Conservation (phyloP, 2,113 vertebrate species). For the Sarotherodon lohbergeri region DNA sequence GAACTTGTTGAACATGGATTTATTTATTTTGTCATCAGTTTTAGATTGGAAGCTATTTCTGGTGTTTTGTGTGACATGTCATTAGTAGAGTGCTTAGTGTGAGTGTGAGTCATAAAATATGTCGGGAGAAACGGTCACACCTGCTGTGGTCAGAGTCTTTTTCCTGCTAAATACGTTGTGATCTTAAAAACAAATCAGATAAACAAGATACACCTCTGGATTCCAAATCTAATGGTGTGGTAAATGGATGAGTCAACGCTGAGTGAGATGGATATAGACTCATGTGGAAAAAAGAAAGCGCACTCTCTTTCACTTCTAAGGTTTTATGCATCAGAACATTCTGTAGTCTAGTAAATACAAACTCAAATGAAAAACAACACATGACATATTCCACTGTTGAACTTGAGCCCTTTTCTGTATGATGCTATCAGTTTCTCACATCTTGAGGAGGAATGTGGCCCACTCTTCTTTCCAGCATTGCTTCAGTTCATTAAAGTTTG, state of each 20-base stretch:
- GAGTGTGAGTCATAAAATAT: background rate
- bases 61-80: background rate
- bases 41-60: background rate
- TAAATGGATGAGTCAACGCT: background rate
- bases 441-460: background rate
- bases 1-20: background rate
- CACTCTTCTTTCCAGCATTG: background rate
- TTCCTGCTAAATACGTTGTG: background rate
- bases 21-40: background rate
- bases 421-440: background rate
- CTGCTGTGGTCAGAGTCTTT: background rate
- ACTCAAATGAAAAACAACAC: background rate
- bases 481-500: background rate
- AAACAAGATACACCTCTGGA: background rate
- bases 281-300: background rate
- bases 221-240: background rate
- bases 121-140: background rate
- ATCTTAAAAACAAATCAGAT: background rate
- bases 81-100: background rate
- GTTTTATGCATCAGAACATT: background rate
- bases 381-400: background rate
- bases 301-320: background rate
- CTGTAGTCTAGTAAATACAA: background rate
- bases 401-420: background rate
- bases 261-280: background rate